Conservation (phyloP, 2,113 vertebrate genomes). For the Hemibagrus wyckioides region DNA sequence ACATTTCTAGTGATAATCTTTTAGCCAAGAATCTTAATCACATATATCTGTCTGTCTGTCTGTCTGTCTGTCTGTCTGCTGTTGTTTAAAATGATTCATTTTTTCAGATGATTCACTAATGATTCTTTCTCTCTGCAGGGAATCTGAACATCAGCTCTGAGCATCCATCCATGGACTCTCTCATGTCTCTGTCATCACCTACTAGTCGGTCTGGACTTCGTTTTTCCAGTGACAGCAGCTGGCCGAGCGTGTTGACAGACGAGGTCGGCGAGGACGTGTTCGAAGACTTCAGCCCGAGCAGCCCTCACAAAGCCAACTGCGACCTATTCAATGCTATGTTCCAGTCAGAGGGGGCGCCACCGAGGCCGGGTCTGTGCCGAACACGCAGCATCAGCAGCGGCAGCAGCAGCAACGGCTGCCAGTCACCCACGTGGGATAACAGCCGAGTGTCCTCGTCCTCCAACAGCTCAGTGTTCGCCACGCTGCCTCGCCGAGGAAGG, state of each 20-base stretch:
- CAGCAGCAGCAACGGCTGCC: slow-evolving; percentile 77
- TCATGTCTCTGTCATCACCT: slow-evolving; percentile 51
- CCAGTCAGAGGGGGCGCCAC: neutral
- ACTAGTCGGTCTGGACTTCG: slow-evolving; percentile 59
- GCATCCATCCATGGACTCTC: slow-evolving; percentile 63
- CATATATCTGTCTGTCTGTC: neutral
- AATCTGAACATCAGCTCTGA: slow-evolving; percentile 62
- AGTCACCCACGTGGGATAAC: slow-evolving; percentile 82
- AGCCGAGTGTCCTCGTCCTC: slow-evolving; percentile 45
- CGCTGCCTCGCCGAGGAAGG: slow-evolving; percentile 82
- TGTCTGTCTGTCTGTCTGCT: neutral
- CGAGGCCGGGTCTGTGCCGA: slow-evolving; percentile 58
- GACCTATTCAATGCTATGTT: slow-evolving; percentile 75
- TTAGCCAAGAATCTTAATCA: neutral
- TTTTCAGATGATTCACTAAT: slow-evolving; percentile 2
- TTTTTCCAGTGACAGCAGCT: slow-evolving; percentile 89
- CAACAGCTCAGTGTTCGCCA: slow-evolving; percentile 78
- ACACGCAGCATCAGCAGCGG: slow-evolving; percentile 85
- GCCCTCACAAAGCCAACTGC: slow-evolving; percentile 72
- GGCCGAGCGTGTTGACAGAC: slow-evolving; percentile 78
- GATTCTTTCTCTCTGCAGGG: slow-evolving; percentile 66
- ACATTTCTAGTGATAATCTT: neutral
- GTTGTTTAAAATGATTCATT: neutral
- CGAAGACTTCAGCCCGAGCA: slow-evolving; percentile 77
- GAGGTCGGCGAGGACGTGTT: slow-evolving; percentile 82